Conservation (phyloP, 2,113 vertebrate genomes). For the Thalassarche chlororhynchos region DNA sequence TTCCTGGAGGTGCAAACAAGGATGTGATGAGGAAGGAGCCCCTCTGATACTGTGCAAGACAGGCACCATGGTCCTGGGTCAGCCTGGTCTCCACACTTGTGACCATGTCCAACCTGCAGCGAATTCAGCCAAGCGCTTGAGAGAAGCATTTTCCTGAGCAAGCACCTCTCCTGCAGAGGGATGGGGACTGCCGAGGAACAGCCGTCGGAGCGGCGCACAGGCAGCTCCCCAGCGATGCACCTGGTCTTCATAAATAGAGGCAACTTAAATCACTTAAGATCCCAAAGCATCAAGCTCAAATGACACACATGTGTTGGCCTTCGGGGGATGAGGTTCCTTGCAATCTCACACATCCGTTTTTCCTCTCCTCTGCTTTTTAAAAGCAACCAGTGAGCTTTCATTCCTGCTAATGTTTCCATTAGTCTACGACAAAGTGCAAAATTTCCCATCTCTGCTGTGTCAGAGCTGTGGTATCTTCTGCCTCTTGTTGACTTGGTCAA, state of each 20-base stretch:
- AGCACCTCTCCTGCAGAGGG: fast-evolving
- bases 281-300: fast-evolving
- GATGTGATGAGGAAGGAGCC: fast-evolving
- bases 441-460: not conserved
- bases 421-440: not conserved
- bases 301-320: fast-evolving
- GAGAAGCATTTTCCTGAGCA: not conserved
- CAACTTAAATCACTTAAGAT: not conserved
- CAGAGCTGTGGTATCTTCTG: not conserved
- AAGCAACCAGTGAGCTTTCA: not conserved
- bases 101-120: fast-evolving
- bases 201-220: fast-evolving
- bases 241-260: not conserved
- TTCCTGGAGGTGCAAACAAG: not conserved
- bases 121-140: not conserved
- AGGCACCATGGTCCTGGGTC: fast-evolving
- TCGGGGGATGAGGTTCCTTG: not conserved
- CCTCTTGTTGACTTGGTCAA: not conserved
- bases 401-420: not conserved
- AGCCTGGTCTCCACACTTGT: not conserved
- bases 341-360: not conserved
- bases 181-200: fast-evolving
- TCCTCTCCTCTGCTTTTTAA: not conserved
- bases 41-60: fast-evolving
- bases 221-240: not conserved